Evolutionary conservation across 2,113 vertebrate species (phyloP).

Genomic region (Anolis sagrei): DNA sequence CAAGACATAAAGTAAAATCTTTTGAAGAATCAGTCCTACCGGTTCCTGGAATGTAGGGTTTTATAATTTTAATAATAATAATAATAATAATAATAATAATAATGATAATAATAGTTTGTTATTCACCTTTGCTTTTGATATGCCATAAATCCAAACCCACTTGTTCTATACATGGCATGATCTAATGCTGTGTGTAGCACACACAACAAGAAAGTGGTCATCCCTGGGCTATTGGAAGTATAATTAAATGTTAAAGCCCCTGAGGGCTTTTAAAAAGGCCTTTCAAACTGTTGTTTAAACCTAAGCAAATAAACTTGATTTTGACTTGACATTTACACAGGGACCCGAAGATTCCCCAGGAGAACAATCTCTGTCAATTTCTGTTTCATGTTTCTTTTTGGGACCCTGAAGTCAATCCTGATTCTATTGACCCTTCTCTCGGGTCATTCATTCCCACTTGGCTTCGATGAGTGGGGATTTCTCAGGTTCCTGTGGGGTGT

Average conservation of each 20-base stretch:
- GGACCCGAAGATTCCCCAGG: slow-evolving; percentile 37
- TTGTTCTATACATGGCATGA: not conserved
- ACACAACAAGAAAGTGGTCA: not conserved
- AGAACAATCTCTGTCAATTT: slow-evolving; percentile 6
- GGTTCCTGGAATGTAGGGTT: not conserved
- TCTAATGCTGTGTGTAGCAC: not conserved
- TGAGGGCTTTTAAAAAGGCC: slow-evolving; percentile 10
- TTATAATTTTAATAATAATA: not conserved
- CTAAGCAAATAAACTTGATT: slow-evolving; percentile 42
- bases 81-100: not conserved
- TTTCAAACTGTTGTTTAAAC: slow-evolving; percentile 26
- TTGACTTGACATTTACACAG: slow-evolving; percentile 18
- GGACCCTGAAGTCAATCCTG: slow-evolving; percentile 10
- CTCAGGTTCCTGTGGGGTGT: slow-evolving; percentile 31
- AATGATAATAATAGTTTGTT: too few species aligned
- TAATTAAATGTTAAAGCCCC: slow-evolving; percentile 15
- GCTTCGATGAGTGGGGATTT: slow-evolving; percentile 35
- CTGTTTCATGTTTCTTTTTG: slow-evolving; percentile 27
- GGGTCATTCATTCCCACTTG: slow-evolving; percentile 24
- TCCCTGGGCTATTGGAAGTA: slow-evolving; percentile 5
- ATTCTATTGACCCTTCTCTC: slow-evolving; percentile 27
- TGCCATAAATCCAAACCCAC: not conserved
- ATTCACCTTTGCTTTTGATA: not conserved
- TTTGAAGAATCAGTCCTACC: too few species aligned
- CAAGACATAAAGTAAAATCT: not conserved